These are phyloP conservation scores for Macrobrachium rosenbergii DNA, from an alignment of 1,140 invertebrate species.

Conservation along the genomic window DNA sequence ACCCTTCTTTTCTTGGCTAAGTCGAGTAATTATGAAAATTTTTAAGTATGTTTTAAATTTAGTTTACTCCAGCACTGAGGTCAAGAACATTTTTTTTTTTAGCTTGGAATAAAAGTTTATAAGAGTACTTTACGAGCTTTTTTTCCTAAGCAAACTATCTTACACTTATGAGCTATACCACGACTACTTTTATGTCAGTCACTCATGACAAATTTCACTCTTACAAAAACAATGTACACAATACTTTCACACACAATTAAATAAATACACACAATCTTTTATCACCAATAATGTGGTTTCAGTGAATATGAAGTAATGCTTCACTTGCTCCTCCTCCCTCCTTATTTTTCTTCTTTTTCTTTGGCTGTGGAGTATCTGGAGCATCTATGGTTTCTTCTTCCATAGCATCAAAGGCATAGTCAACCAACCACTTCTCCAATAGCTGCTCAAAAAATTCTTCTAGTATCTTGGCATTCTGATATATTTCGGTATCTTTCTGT, in stretches of 20 bases:
- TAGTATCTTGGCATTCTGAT: constrained; percentile 84
- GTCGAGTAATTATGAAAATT: too few species aligned
- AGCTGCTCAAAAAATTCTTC: constrained; percentile 89
- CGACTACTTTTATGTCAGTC: too few species aligned
- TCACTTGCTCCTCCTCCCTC: constrained; percentile 30
- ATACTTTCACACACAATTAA: not conserved
- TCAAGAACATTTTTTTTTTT: too few species aligned
- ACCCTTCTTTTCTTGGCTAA: too few species aligned
- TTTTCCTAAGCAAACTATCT: too few species aligned
- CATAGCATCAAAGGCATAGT: constrained; percentile 72
- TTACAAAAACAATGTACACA: too few species aligned
- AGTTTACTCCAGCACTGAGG: too few species aligned
- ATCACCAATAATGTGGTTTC: not conserved
- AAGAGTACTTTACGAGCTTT: too few species aligned
- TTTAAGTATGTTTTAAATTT: too few species aligned
- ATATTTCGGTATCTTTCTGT: constrained; percentile 86
- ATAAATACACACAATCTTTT: not conserved
- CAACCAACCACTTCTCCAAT: constrained; percentile 84
- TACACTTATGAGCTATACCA: too few species aligned
- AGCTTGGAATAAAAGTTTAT: too few species aligned
- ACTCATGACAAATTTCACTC: too few species aligned
- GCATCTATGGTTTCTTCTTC: constrained; percentile 37
- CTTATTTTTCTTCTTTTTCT: constrained; percentile 60
- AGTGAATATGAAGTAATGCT: constrained; percentile 46
- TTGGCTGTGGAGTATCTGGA: constrained; percentile 56